phyloP scores from a whole-genome alignment of 2,888 invertebrate genomes.

The Sclerodermus sp. region DNA sequence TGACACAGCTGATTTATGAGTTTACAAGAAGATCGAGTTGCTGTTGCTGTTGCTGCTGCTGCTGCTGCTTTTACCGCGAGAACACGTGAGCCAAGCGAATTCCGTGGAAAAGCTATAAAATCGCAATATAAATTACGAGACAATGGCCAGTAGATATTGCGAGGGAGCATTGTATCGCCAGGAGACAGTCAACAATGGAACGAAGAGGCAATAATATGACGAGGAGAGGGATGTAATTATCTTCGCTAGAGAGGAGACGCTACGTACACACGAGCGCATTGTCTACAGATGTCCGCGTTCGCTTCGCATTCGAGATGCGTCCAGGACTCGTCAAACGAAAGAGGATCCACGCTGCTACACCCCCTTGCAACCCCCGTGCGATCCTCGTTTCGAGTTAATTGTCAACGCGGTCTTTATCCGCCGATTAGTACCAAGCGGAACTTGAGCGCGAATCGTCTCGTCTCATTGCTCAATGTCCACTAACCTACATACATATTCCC shows the following conservation, averaged over 20 bases:
- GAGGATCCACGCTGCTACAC: slow-evolving; percentile 18
- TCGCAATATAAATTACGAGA: slow-evolving; percentile 31
- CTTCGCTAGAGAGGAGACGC: slow-evolving; percentile 29
- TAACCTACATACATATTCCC: too few species aligned
- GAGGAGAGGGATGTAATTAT: slow-evolving; percentile 49
- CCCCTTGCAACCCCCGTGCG: too few species aligned
- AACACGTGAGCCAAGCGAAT: slow-evolving; percentile 7
- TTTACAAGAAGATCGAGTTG: slow-evolving; percentile 3
- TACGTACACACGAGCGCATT: too few species aligned
- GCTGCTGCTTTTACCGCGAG: slow-evolving; percentile 10
- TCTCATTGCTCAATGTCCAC: too few species aligned
- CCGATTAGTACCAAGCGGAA: too few species aligned
- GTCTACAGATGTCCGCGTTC: slow-evolving; percentile 33
- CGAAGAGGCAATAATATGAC: slow-evolving; percentile 44
- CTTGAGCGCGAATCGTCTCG: too few species aligned
- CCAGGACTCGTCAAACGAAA: slow-evolving; percentile 22
- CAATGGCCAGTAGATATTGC: slow-evolving; percentile 26
- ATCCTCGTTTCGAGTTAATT: too few species aligned
- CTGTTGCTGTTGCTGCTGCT: slow-evolving; percentile 7
- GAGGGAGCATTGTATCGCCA: slow-evolving; percentile 37
- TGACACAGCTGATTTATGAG: slow-evolving; percentile 23
- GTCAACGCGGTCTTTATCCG: too few species aligned
- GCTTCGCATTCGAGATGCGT: slow-evolving; percentile 9
- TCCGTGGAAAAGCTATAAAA: slow-evolving; percentile 30
- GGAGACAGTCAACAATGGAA: slow-evolving; percentile 41